Percentiles rank a stretch among this genome's conserved stretches.
These are phyloP conservation scores for Steatocranus sp. DNA, from an alignment of 2,797 vertebrate genomes.

Conservation along the genomic window DNA sequence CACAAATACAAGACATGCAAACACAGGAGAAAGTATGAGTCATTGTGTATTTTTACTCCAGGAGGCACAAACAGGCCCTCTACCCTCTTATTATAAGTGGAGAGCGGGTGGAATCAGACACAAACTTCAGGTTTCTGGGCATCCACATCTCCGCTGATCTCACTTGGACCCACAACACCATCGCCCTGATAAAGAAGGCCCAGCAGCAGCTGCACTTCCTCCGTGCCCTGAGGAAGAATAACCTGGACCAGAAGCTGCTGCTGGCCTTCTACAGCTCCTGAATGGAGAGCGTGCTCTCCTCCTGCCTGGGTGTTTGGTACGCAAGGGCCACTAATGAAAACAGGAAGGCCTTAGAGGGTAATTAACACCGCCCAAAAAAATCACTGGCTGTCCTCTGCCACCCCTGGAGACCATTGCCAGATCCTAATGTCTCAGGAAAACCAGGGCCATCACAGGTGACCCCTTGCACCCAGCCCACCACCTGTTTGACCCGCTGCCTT, in stretches of 20 bases:
- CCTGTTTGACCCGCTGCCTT: not conserved
- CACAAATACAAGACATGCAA: not conserved
- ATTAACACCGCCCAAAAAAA: not conserved
- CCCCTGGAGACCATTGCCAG: not conserved
- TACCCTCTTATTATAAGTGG: not conserved
- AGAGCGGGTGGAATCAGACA: not conserved
- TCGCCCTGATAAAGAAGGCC: not conserved
- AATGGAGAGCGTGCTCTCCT: accelerated
- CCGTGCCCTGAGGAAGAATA: not conserved
- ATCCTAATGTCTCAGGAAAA: not conserved
- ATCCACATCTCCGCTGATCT: not conserved
- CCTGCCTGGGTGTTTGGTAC: not conserved
- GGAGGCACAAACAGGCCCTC: not conserved
- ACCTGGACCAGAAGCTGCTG: not conserved
- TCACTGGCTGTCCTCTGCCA: not conserved
- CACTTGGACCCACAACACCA: not conserved
- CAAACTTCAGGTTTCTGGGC: not conserved
- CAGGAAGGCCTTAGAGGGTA: not conserved
- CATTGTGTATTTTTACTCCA: not conserved
- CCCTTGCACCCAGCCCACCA: not conserved
- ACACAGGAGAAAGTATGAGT: not conserved
- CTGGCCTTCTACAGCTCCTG: not conserved
- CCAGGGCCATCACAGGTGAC: not conserved
- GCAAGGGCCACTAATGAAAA: not conserved
- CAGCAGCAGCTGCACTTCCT: not conserved